Evolutionary conservation across 2,888 invertebrate species (phyloP).

Genomic region (Ceriagrion tenellum): DNA sequence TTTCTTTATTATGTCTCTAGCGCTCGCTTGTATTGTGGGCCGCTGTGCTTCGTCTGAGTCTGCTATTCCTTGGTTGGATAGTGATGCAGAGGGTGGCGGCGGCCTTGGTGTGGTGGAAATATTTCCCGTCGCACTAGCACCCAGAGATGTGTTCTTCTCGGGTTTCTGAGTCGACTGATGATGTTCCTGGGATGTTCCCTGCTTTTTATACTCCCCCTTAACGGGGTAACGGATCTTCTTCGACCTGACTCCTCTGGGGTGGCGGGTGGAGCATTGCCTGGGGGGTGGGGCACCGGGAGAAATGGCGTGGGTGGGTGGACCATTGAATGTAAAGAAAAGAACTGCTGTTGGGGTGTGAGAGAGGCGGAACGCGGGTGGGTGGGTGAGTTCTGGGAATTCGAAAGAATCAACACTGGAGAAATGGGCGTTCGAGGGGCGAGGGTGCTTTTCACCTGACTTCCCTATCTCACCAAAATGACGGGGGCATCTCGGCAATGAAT

Average conservation of each 20-base stretch:
- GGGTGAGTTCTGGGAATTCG: neutral
- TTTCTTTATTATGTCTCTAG: neutral
- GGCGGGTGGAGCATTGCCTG: neutral
- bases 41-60: neutral
- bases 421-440: neutral
- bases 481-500: neutral
- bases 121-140: neutral
- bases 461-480: neutral
- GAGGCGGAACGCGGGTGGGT: neutral
- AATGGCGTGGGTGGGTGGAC: neutral
- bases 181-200: neutral
- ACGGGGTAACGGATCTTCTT: constrained; percentile 25
- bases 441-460: neutral
- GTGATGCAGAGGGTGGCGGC: neutral
- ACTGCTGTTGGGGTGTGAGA: neutral
- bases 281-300: neutral
- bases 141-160: neutral
- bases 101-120: neutral
- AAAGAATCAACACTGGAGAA: neutral
- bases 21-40: neutral
- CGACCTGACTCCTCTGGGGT: neutral
- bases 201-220: neutral
- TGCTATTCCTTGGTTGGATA: neutral
- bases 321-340: neutral
- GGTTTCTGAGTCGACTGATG: neutral